Evolutionary conservation across 2,888 invertebrate genomes (phyloP), one percentile per base, ranked within the genome.

Genomic region (Mamestra brassicae): DNA sequence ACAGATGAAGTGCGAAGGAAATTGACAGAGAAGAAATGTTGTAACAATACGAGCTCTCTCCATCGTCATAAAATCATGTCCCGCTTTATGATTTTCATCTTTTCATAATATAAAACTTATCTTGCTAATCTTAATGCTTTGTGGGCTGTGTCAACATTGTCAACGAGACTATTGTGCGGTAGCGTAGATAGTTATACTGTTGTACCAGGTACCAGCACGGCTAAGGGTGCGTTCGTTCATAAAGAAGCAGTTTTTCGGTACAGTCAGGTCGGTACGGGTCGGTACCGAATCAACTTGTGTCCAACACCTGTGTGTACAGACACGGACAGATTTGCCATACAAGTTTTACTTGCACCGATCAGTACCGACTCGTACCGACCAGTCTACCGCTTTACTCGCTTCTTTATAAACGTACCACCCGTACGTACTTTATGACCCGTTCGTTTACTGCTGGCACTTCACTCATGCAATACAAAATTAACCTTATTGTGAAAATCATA

Each of bases 121-220:
- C 78, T 26, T 45, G 26, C 8, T 62, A 34, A 65, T 67, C 42
- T 42, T 42, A 6, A 17, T 34, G 45, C n/a, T 76, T 47, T 64
- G n/a, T 71, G 80, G 58, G 15, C 13, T n/a, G n/a, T 79, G 50
- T 54, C 34, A 38, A 54, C 26, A 34, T 15, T 71, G 50, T 54
- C n/a, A 34, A 54, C 17, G 52, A n/a, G 26, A 60, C n/a, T 52
- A 64, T 77, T 63, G 73, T 64, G 8, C 42, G 17, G 36, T 15
- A 45, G 36, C 26, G 26, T 26, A 26, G 26, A 26, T 26, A 26
- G 26, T 26, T 26, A 26, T 26, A 26, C 26, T 26, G 26, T 26
- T 26, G 26, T 26, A 26, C 26, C 68, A 45, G 8, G 6, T 36
- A 45, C 11, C 26, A 13, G n/a, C 42, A 26, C 17, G 17, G n/a